A percentile compares a stretch with the other conserved stretches of the same genome.
phyloP scores from a whole-genome alignment of 2,113 vertebrate species.

The Corynorhinus townsendii region DNA sequence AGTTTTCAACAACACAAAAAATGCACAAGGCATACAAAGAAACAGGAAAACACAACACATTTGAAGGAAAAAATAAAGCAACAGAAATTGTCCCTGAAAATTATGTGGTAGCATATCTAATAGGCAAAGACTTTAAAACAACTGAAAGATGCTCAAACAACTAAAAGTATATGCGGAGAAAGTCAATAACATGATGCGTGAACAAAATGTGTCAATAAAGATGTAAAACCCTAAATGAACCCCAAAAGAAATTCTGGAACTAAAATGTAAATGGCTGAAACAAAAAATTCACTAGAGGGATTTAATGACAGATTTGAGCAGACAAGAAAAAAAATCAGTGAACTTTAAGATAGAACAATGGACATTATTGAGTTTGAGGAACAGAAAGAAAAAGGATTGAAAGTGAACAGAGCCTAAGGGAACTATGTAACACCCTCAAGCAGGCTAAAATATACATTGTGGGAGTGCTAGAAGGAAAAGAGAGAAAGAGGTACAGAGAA shows the following conservation, averaged over 20 bases:
- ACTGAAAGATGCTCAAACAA: neutral
- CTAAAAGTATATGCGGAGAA: neutral
- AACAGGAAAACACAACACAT: neutral
- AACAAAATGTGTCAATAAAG: neutral
- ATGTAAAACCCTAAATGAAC: neutral
- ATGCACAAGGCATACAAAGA: neutral
- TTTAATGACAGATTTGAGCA: neutral
- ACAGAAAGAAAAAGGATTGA: neutral
- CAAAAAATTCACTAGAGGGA: neutral
- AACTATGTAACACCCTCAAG: neutral
- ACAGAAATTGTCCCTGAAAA: neutral
- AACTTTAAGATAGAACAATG: neutral
- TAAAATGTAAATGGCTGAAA: neutral
- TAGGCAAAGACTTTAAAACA: neutral
- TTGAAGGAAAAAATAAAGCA: neutral
- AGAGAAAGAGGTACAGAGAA: neutral
- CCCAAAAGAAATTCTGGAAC: neutral
- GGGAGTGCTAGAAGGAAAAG: neutral
- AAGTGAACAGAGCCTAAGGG: neutral
- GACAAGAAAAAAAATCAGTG: neutral
- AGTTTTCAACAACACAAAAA: neutral
- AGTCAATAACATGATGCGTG: neutral
- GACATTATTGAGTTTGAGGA: neutral
- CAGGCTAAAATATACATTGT: neutral
- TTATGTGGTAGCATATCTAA: neutral